Conservation (phyloP, 2,113 vertebrate genomes). For the Hassar affinis region DNA sequence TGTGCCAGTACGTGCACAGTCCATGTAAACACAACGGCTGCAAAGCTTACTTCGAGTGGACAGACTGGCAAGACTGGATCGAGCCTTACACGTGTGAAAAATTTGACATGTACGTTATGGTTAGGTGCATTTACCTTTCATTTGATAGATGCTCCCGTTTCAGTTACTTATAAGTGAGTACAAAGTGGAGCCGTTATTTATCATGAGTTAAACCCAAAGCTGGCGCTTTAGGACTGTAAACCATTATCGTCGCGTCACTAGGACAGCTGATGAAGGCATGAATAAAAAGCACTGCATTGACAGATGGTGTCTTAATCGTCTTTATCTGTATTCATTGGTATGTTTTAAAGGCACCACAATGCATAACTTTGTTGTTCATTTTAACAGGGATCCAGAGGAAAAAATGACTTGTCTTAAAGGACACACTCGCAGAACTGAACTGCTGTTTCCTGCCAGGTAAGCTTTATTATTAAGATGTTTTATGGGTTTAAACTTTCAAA, state of each 20-base stretch:
- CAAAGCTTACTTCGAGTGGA: slow-evolving; percentile 61
- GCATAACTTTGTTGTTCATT: not conserved
- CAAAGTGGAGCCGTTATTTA: not conserved
- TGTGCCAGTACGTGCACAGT: slow-evolving; percentile 56
- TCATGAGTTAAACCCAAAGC: not conserved
- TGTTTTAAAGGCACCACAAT: not conserved
- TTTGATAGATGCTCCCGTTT: not conserved
- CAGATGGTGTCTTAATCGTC: not conserved
- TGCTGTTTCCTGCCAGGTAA: slow-evolving; percentile 70
- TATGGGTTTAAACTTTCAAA: not conserved
- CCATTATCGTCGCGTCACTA: not conserved
- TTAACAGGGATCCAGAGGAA: slow-evolving; percentile 59
- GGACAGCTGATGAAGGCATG: not conserved
- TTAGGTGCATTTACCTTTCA: not conserved
- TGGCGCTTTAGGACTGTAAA: not conserved
- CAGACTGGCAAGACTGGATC: slow-evolving; percentile 63
- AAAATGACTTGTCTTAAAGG: slow-evolving; percentile 63
- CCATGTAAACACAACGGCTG: slow-evolving; percentile 61
- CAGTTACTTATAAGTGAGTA: not conserved
- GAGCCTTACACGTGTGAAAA: not conserved
- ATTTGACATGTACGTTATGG: slow-evolving; percentile 35
- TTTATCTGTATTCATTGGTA: not conserved
- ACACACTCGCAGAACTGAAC: slow-evolving; percentile 59
- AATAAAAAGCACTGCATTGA: not conserved
- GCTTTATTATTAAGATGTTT: not conserved